Evolutionary conservation across 2,113 vertebrate genomes (phyloP), one percentile per base, ranked within the genome.

Genomic region (Rhynchopsitta pachyrhyncha): DNA sequence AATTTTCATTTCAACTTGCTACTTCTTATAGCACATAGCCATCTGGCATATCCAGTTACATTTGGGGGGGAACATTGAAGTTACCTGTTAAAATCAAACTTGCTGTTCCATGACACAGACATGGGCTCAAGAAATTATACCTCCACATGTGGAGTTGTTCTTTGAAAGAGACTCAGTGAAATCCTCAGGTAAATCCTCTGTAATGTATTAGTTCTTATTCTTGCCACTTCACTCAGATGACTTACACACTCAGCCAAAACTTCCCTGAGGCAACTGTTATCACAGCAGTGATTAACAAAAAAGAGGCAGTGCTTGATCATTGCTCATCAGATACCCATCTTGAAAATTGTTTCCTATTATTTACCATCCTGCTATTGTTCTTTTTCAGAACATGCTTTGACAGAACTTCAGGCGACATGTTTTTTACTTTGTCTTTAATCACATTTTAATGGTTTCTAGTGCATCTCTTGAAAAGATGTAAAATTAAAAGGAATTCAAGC

Each of bases 291-390:
- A 86, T 49, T 83, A 92, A 84, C 0, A 33, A 31, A 57, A 63
- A 84, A 80, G 24, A 75, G 25, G 66, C 6, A 64, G 27, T 10
- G 33, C 67, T 64, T 93, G 78, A 50, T 55, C 78, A 46, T 82
- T 53, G 47, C 47, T 95, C 84, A 60, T 67, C 42, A 96, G 93
- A 94, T 94, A 44, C 28, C 10, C 9, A 94, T 87, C 93, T 96
- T 42, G 39, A 33, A 77, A 85, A 79, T 71, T 70, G 46, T 17
- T 75, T 66, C 66, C 52, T 44, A 68, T 82, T 95, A 64, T 91
- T 91, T 76, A 7, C 13, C 39, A 76, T 55, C 47, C 42, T 63
- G 35, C 62, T 55, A 4, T 82, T 73, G 1, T 37, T 85, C 33
- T 35, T 85, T 60, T 67, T n/a, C 57, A 39, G 67, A 39, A 29